Conservation (phyloP, 2,888 invertebrate species). For the Andrena flavipes region DNA sequence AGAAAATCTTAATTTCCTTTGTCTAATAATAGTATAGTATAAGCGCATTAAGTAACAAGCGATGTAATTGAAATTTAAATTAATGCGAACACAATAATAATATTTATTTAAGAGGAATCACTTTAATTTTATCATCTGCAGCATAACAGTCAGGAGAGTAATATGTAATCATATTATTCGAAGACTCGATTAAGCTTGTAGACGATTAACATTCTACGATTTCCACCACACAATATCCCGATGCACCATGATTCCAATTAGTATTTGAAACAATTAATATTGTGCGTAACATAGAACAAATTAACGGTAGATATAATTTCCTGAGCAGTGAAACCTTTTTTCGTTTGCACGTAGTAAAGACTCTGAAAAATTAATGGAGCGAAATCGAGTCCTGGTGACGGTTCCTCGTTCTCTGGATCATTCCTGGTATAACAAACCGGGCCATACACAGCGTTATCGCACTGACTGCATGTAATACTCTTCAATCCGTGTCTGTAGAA, state of each 20-base stretch:
- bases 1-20: neutral
- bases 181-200: neutral
- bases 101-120: neutral
- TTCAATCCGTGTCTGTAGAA: conserved; percentile 83
- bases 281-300: neutral
- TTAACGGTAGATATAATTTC: conserved; percentile 25
- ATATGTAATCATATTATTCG: neutral
- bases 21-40: neutral
- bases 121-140: neutral
- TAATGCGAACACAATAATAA: neutral
- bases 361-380: conserved; percentile 88
- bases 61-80: neutral
- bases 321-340: conserved; percentile 86
- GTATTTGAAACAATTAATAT: neutral
- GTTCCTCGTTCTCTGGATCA: conserved; percentile 60
- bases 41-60: neutral
- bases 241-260: conserved; percentile 1
- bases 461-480: conserved; percentile 89
- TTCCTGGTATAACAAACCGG: conserved; percentile 87
- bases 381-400: conserved; percentile 86
- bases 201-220: neutral
- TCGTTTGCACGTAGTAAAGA: conserved; percentile 88
- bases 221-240: neutral
- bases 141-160: neutral
- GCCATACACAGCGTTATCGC: conserved; percentile 86